Percentiles rank a stretch among this genome's conserved stretches.
Conservation (phyloP, 2,797 vertebrate species). For the Discoglossus pictus region DNA sequence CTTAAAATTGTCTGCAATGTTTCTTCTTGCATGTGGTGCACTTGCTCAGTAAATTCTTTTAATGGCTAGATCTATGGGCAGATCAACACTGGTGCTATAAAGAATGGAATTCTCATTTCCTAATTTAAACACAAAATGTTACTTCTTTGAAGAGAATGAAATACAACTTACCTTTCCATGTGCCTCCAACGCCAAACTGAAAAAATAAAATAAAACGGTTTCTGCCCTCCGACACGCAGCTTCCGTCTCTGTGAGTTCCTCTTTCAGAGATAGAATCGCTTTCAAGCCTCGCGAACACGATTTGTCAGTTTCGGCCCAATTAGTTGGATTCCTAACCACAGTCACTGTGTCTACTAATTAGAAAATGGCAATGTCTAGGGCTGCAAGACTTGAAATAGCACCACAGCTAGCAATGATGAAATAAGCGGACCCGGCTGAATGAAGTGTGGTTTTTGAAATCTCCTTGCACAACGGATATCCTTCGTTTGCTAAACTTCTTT, state of each 20-base stretch:
- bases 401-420: slow-evolving; percentile 43
- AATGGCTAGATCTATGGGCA: no score
- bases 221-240: slow-evolving; percentile 30
- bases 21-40: no score
- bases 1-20: no score
- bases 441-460: slow-evolving; percentile 48
- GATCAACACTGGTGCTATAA: no score
- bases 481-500: slow-evolving; percentile 47
- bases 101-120: not conserved
- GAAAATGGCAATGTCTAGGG: slow-evolving; percentile 48
- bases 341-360: slow-evolving; percentile 49
- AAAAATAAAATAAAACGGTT: no score
- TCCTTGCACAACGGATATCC: slow-evolving; percentile 48
- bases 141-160: slow-evolving; percentile 26
- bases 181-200: slow-evolving; percentile 25
- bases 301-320: slow-evolving; percentile 52
- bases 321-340: slow-evolving; percentile 51
- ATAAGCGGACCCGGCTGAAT: slow-evolving; percentile 48
- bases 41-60: no score
- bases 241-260: slow-evolving; percentile 45
- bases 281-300: slow-evolving; percentile 47
- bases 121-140: not conserved
- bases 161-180: slow-evolving; percentile 44
- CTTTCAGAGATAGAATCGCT: slow-evolving; percentile 48
- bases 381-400: slow-evolving; percentile 46